Conservation (phyloP, 2,888 invertebrate species). For the Ormyrus thymus region DNA sequence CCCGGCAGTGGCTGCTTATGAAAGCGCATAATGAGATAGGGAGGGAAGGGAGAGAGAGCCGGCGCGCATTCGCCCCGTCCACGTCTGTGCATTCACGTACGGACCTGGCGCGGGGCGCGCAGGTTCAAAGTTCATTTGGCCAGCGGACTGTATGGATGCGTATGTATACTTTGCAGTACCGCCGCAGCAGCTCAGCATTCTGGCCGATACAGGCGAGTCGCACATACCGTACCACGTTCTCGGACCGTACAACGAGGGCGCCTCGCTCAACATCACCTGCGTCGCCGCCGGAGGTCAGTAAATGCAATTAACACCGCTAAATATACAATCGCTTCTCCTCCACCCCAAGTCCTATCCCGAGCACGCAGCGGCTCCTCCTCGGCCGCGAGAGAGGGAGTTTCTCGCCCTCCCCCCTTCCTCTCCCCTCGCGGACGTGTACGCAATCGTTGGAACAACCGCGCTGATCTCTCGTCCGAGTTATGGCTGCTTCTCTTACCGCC, state of each 20-base stretch:
- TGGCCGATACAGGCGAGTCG: slow-evolving; percentile 84
- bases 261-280: slow-evolving; percentile 88
- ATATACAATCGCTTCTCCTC: slow-evolving; percentile 5
- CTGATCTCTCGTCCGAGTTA: too few relatives aligned
- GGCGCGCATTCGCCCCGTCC: not conserved
- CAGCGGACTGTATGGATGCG: not conserved
- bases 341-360: not conserved
- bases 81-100: too few relatives aligned
- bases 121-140: slow-evolving; percentile 32
- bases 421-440: not conserved
- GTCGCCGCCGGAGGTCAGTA: slow-evolving; percentile 88
- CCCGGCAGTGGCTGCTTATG: slow-evolving; percentile 23
- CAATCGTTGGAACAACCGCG: too few relatives aligned
- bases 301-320: slow-evolving; percentile 40
- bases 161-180: slow-evolving; percentile 80
- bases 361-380: too few relatives aligned
- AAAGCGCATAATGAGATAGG: slow-evolving; percentile 1
- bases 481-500: too few relatives aligned
- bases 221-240: slow-evolving; percentile 86
- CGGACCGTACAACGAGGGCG: slow-evolving; percentile 91
- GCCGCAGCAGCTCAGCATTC: slow-evolving; percentile 86
- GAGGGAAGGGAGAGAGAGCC: not conserved
- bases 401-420: not conserved
- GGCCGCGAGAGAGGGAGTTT: not conserved
- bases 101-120: not conserved